Percentiles rank a stretch among this genome's conserved stretches.
Conservation (phyloP, 1,140 invertebrate species). For the Cherax quadricarinatus region DNA sequence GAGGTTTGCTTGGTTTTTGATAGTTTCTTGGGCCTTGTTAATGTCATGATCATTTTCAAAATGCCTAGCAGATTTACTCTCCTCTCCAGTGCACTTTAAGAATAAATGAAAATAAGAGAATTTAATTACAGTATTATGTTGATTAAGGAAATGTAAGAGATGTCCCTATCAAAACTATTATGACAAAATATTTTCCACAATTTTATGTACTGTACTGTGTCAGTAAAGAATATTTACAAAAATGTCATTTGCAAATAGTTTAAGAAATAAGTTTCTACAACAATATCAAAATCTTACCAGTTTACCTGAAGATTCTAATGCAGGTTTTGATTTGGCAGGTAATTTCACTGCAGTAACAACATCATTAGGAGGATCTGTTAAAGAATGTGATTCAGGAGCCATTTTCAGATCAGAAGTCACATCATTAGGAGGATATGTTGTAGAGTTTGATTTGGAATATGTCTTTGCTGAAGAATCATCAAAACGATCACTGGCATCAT, state of each 20-base stretch:
- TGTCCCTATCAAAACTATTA: no score
- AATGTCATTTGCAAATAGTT: background rate
- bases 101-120: background rate
- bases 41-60: background rate
- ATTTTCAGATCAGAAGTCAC: background rate
- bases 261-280: background rate
- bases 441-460: background rate
- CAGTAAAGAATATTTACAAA: background rate
- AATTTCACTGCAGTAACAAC: background rate
- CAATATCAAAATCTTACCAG: background rate
- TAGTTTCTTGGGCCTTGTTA: background rate
- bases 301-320: background rate
- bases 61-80: background rate
- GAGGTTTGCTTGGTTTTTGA: background rate
- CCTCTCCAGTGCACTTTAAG: background rate
- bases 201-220: no score
- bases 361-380: background rate
- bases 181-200: no score
- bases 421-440: background rate
- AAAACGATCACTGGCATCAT: background rate
- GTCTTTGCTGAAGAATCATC: background rate
- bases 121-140: no score
- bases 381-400: background rate
- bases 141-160: no score
- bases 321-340: background rate